Evolutionary conservation across 2,888 invertebrate species (phyloP).

Genomic region (Phytoseiulus persimilis): DNA sequence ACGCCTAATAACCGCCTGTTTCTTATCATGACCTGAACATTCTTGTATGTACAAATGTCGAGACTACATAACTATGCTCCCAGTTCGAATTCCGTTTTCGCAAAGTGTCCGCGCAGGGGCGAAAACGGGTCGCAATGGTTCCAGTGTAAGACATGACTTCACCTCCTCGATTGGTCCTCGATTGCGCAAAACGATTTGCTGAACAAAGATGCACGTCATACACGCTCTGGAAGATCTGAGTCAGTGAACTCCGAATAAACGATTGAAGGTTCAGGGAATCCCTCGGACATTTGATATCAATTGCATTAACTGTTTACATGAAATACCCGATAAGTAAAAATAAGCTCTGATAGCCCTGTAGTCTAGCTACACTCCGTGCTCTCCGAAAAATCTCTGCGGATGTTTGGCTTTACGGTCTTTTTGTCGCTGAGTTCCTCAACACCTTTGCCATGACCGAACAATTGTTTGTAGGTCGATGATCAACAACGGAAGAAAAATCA

Average conservation of each 20-base stretch:
- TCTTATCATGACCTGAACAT: background rate
- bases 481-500: background rate
- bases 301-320: background rate
- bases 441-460: no score
- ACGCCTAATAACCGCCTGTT: background rate
- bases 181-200: background rate
- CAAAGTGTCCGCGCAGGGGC: background rate
- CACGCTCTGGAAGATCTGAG: background rate
- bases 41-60: background rate
- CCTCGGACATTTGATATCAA: background rate
- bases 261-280: background rate
- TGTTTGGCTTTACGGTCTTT: no score
- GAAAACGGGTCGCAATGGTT: background rate
- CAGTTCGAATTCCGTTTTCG: background rate
- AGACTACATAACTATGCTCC: background rate
- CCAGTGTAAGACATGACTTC: background rate
- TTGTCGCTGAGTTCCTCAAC: background rate
- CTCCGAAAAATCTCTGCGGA: background rate
- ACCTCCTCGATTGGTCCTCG: background rate
- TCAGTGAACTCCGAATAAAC: background rate
- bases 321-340: background rate
- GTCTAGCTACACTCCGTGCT: background rate
- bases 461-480: background rate
- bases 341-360: background rate
- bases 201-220: background rate